A percentile compares a stretch with the other conserved stretches of the same genome.
Conservation (phyloP, 2,113 vertebrate species). For the Callipepla squamata region DNA sequence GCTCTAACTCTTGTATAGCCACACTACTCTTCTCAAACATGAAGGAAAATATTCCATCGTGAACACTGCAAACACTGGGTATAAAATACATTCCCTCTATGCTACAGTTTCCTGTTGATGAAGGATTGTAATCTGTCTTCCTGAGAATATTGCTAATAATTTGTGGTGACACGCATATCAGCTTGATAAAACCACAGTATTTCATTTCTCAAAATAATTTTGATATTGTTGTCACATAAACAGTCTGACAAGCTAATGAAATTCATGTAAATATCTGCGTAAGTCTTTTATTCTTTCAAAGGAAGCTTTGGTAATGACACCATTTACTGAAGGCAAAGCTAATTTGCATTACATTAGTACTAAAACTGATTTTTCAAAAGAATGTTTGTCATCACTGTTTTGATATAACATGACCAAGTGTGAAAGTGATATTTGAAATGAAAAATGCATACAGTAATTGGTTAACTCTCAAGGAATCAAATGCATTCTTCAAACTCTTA, state of each 20-base stretch:
- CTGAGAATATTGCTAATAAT: neutral
- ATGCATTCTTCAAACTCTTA: neutral
- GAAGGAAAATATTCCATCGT: neutral
- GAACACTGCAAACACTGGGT: neutral
- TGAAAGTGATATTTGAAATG: neutral
- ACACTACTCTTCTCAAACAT: neutral
- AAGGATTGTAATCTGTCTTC: neutral
- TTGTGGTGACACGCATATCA: neutral
- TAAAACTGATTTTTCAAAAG: neutral
- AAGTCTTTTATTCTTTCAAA: slow-evolving; percentile 1
- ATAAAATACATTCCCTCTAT: neutral
- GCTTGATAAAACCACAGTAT: neutral
- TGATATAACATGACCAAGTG: neutral
- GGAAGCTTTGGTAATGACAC: neutral
- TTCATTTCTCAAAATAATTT: slow-evolving; percentile 12
- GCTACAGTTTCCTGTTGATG: neutral
- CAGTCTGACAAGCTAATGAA: neutral
- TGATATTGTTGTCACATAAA: neutral
- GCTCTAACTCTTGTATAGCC: neutral
- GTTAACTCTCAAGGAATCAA: neutral
- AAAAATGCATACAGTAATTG: neutral
- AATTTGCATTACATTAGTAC: slow-evolving; percentile 21
- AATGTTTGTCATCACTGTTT: neutral
- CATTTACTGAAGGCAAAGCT: neutral
- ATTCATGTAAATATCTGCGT: neutral